Evolutionary conservation across 2,888 invertebrate genomes (phyloP), one percentile per base, ranked within the genome.

Genomic region (Noctua pronuba): DNA sequence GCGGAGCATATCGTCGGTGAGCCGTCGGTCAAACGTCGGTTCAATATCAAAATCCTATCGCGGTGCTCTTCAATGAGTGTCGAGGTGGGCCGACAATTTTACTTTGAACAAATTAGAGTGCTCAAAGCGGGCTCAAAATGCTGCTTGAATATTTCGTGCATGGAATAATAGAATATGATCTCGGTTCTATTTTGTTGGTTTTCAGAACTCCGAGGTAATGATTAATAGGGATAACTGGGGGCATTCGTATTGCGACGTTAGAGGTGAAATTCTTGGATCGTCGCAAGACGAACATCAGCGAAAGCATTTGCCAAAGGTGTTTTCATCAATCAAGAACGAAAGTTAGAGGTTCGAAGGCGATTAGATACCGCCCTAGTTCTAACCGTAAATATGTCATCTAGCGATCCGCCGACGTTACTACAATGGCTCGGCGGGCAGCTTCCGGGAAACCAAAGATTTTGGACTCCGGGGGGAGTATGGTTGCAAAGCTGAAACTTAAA

Each of bases 41-140:
- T 89, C 90, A 90, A 90, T 89, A 89, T 89, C 88, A 89, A 88
- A 60, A 71, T 71, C 71, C 41, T 71, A 89, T 87, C 89, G 89
- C 90, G 88, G 89, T 90, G 90, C 90, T 89, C 90, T 90, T 90
- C 88, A 80, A 77, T 89, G 90, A 89, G 90, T 90, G 65, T 90
- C 90, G 91, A 90, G 89, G 79, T 90, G 90, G 90, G 90, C 90
- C 96, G 94, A 95, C 94, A 96, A 95, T 95, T 97, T 97, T 97
- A 97, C 97, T 97, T 97, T 97, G 97, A 97, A 97, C 95, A 97
- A 97, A 97, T 97, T 97, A 97, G 97, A 97, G 97, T 97, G 97
- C 96, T 97, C 94, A 97, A 97, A 97, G 97, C 97, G 97, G 96
- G 97, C 97, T 92, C 90, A 91, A 90, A 90, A 92, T 91, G 91